Evolutionary conservation across 2,797 vertebrate species (phyloP).

Genomic region (Scolopax rusticola): DNA sequence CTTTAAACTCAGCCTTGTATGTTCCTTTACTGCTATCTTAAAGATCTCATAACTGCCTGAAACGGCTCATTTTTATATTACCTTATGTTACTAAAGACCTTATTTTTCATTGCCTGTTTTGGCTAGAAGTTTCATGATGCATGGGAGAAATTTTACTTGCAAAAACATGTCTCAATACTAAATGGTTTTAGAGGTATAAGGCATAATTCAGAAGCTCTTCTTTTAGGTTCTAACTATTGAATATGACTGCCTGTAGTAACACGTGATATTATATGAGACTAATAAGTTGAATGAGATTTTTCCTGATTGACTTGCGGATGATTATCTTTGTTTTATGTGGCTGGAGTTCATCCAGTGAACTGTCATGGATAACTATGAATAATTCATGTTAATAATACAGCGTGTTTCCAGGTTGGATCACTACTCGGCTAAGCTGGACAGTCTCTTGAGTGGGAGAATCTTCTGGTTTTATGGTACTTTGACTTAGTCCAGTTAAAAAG

Average conservation of each 20-base stretch:
- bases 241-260: not conserved
- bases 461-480: not conserved
- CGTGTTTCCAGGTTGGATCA: not conserved
- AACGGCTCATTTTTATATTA: not conserved
- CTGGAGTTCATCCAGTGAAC: not conserved
- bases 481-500: not conserved
- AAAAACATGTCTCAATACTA: not conserved
- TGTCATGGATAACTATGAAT: not conserved
- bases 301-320: not conserved
- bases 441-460: not conserved
- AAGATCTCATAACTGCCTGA: fast-evolving
- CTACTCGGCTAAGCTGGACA: not conserved
- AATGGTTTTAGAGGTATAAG: not conserved
- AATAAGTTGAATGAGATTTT: not conserved
- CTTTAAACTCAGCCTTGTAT: not conserved
- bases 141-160: not conserved
- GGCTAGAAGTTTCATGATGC: not conserved
- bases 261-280: not conserved
- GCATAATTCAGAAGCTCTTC: not conserved
- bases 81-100: not conserved
- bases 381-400: not conserved
- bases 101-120: not conserved
- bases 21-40: not conserved
- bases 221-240: not conserved
- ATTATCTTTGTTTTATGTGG: not conserved